A percentile compares a stretch with the other conserved stretches of the same genome.
Conservation (phyloP, 1,140 invertebrate genomes). For the Monochamus saltuarius region DNA sequence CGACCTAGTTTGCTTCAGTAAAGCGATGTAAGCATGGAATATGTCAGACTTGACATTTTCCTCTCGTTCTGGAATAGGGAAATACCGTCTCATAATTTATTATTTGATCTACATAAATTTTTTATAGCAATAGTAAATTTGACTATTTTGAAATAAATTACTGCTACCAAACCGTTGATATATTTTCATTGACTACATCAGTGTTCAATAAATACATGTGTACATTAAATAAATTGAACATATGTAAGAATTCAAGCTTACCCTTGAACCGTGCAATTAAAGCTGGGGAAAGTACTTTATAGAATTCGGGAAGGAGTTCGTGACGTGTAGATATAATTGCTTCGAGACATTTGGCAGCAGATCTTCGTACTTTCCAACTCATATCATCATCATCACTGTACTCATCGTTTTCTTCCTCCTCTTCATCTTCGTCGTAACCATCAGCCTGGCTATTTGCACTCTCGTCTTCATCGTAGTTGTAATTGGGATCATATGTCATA, state of each 20-base stretch:
- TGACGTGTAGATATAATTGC: slow-evolving; percentile 89
- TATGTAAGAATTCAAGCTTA: slow-evolving; percentile 44
- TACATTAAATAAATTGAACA: too few species aligned
- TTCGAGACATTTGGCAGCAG: slow-evolving; percentile 96
- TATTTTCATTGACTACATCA: too few species aligned
- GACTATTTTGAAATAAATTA: too few species aligned
- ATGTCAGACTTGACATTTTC: slow-evolving; percentile 99
- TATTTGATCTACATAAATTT: too few species aligned
- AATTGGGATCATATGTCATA: slow-evolving; percentile 98
- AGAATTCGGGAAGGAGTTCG: slow-evolving; percentile 89
- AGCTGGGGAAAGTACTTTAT: slow-evolving; percentile 83
- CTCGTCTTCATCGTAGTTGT: slow-evolving; percentile 91
- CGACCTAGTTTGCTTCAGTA: slow-evolving; percentile 86
- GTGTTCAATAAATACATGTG: too few species aligned
- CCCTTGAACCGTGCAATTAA: slow-evolving; percentile 92
- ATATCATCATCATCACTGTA: slow-evolving; percentile 99
- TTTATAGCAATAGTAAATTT: too few species aligned
- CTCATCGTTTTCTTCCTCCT: slow-evolving; percentile 82
- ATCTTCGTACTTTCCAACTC: slow-evolving; percentile 96
- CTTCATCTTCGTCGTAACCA: slow-evolving; percentile 65
- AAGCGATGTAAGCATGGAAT: slow-evolving; percentile 91
- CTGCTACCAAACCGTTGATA: too few species aligned
- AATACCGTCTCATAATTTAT: too few species aligned
- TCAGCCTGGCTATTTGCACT: slow-evolving; percentile 62
- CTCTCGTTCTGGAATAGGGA: slow-evolving; percentile 77